phyloP scores from a whole-genome alignment of 1,140 invertebrate species.

The Vanessa atalanta region DNA sequence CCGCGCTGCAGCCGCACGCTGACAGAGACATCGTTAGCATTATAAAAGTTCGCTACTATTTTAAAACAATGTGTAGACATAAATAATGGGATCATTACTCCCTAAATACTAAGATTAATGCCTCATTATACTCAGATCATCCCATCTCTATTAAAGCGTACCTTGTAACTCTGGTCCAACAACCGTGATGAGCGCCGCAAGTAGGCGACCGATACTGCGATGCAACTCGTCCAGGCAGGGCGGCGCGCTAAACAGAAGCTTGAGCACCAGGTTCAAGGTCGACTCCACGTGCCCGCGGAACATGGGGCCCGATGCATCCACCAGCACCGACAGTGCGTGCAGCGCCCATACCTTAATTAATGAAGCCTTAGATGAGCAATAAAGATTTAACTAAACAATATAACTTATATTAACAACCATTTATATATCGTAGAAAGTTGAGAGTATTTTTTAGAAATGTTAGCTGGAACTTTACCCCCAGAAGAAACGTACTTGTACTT shows the following conservation, averaged over 20 bases:
- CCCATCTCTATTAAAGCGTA: constrained; percentile 42
- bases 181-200: constrained; percentile 97
- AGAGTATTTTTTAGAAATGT: too few relatives aligned
- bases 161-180: constrained; percentile 98
- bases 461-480: too few relatives aligned
- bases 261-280: constrained; percentile 92
- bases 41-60: neutral
- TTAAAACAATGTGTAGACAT: too few relatives aligned
- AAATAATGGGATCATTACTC: too few relatives aligned
- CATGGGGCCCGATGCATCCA: constrained; percentile 99
- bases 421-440: too few relatives aligned
- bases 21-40: constrained; percentile 33
- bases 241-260: constrained; percentile 93
- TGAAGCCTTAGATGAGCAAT: too few relatives aligned
- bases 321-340: constrained; percentile 96
- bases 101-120: neutral
- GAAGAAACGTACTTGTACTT: constrained; percentile 88
- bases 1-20: constrained; percentile 84
- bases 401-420: too few relatives aligned
- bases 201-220: constrained; percentile 93
- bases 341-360: constrained; percentile 93
- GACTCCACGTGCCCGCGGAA: constrained; percentile 98
- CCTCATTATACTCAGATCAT: too few relatives aligned
- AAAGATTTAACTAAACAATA: too few relatives aligned
- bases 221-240: constrained; percentile 95